These are phyloP conservation scores for Sinelater perroti DNA, from an alignment of 2,888 invertebrate species.

Conservation along the genomic window DNA sequence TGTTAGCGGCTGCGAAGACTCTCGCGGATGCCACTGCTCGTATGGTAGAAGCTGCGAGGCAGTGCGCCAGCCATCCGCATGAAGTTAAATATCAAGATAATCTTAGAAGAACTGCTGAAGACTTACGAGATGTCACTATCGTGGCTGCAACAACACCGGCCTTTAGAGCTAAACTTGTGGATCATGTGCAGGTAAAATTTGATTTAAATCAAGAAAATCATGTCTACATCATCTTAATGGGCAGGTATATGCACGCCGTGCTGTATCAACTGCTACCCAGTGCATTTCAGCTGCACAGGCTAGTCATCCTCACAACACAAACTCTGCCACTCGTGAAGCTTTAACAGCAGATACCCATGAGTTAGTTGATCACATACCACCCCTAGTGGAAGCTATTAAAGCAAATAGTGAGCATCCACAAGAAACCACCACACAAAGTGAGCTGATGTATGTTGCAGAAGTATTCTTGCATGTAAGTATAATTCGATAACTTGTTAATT, in stretches of 20 bases:
- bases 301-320: conserved; percentile 78
- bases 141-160: conserved; percentile 84
- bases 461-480: conserved; percentile 78
- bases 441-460: conserved; percentile 83
- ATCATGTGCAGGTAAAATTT: conserved; percentile 60
- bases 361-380: conserved; percentile 81
- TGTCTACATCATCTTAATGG: too few relatives aligned
- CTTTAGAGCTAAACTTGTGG: conserved; percentile 76
- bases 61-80: conserved; percentile 86
- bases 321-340: conserved; percentile 74
- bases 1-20: conserved; percentile 94
- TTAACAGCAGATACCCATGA: conserved; percentile 77
- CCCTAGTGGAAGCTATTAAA: conserved; percentile 81
- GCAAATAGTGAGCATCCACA: conserved; percentile 74
- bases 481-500: too few relatives aligned
- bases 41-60: conserved; percentile 96
- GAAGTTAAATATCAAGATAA: conserved; percentile 85
- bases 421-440: conserved; percentile 78
- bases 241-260: conserved; percentile 83
- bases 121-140: conserved; percentile 88
- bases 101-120: conserved; percentile 89
- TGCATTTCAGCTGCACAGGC: conserved; percentile 89
- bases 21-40: conserved; percentile 95
- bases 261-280: conserved; percentile 89
- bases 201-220: too few relatives aligned